Evolutionary conservation across 2,888 invertebrate genomes (phyloP), one percentile per base, ranked within the genome.

Genomic region (Plagodis dolabraria): DNA sequence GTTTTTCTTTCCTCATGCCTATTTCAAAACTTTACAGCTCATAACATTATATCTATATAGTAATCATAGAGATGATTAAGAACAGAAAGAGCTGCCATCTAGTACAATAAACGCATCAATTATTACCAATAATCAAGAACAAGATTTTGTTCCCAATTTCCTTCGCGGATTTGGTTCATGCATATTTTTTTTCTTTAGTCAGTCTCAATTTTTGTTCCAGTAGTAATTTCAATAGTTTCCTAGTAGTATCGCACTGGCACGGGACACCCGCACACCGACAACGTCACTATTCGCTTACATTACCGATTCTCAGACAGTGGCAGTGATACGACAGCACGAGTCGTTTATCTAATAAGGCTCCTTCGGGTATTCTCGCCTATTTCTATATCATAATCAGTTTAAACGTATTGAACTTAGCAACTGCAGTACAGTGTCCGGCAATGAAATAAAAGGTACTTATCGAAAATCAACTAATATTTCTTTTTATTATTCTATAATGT

Each of bases 251-350:
- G 11, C 10, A 33, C 43, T 55, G 47, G 66, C 66, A 49, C 64
- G 63, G 56, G 7, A 65, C 74, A 80, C 77, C 77, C 70, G 77
- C 89, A 82, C 86, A 85, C 74, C 84, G 88, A 86, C 89, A 89
- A 89, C 89, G 81, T 76, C 74, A 76, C 64, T 62, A 72, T 64
- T 60, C 67, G 60, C 67, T 71, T 75, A 75, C 62, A 63, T 72
- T 73, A 67, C 61, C 68, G 65, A 72, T 71, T 70, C 66, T 70
- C 69, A 62, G 72, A 70, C 69, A 74, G 70, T 86, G 86, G 83
- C 85, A 85, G 85, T 85, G 83, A 45, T 43, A 33, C 53, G 49
- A 56, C 47, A 34, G 22, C 34, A 36, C 11, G 7, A 42, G 47
- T 53, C 47, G 40, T 59, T 59, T 59, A 59, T 46, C 54, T 63